Conservation (phyloP, 2,797 vertebrate species). For the Pelochelys cantorii region DNA sequence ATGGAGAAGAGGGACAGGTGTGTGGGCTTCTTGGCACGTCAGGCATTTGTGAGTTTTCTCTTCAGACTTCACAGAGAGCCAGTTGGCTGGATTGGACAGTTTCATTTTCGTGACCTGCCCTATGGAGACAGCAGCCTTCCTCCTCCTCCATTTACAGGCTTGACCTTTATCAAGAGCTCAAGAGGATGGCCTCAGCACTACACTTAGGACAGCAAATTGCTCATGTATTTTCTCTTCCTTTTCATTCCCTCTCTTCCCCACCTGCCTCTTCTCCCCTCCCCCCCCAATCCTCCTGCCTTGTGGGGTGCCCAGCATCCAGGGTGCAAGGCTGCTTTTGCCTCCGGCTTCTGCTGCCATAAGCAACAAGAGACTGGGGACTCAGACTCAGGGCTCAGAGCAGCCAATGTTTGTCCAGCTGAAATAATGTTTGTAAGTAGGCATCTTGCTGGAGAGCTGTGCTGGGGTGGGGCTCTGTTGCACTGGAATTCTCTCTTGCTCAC, state of each 20-base stretch:
- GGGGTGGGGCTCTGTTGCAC: not conserved
- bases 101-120: not conserved
- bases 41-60: not conserved
- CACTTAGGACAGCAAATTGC: not conserved
- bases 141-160: not conserved
- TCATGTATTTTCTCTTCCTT: not conserved
- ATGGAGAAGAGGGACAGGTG: accelerated
- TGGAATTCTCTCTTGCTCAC: not conserved
- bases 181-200: not conserved
- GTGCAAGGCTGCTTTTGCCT: not conserved
- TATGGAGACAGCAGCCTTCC: not conserved
- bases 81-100: not conserved
- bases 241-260: not conserved
- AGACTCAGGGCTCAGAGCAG: not conserved
- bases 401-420: not conserved
- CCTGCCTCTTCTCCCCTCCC: not conserved
- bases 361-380: not conserved
- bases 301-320: not conserved
- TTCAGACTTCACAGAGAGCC: not conserved
- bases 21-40: not conserved
- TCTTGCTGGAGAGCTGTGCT: not conserved
- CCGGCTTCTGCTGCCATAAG: not conserved
- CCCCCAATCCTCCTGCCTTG: not conserved
- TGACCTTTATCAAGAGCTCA: not conserved
- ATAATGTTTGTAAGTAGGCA: not conserved